Base-by-base conservation (phyloP, 2,888 invertebrate genomes). In the Dynastes grantii region DNA sequence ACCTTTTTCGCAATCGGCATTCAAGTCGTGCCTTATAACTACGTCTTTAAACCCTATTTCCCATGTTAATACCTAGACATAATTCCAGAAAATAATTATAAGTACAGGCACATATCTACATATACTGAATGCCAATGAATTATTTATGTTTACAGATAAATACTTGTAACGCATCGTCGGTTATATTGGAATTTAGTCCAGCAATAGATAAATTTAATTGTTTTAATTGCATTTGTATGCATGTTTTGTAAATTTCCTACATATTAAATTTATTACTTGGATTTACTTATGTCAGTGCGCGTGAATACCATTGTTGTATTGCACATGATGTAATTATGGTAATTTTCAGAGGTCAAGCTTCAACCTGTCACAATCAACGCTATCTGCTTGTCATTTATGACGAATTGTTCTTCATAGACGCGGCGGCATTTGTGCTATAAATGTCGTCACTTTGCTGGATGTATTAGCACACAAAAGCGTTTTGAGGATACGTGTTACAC, bases 31-130 rank as follows among this genome's bases (percentile, higher is more conserved):
- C 16, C 37, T 55, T 32, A 29, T 32, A 71, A 71, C 53, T 71
- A 71, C 29, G n/a, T n/a, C 53, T n/a, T 53, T n/a, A 53, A 55
- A 53, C 29, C 32, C 13, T 53, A 71, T 53, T 29, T 16, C 32
- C 53, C 53, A 71, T 71, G 70, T 37, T 55, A 55, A 71, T 71
- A 53, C 37, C 32, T 6, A 68, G 29, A 49, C 40, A 29, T 68
- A 63, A 13, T 32, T 63, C 37, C 11, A 29, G 27, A 68, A 29
- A 68, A 68, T 68, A 55, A 53, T 55, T 55, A 55, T 22, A 51
- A 71, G 32, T 29, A 32, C 53, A 16, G 29, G n/a, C 22, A 27
- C 51, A 51, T 29, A 70, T 51, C 5, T 13, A 13, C 51, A 27
- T 51, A 51, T 53, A n/a, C 1, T 53, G 53, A 53, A 16, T 16